phyloP scores from a whole-genome alignment of 2,797 vertebrate species.

The Tinamus major region DNA sequence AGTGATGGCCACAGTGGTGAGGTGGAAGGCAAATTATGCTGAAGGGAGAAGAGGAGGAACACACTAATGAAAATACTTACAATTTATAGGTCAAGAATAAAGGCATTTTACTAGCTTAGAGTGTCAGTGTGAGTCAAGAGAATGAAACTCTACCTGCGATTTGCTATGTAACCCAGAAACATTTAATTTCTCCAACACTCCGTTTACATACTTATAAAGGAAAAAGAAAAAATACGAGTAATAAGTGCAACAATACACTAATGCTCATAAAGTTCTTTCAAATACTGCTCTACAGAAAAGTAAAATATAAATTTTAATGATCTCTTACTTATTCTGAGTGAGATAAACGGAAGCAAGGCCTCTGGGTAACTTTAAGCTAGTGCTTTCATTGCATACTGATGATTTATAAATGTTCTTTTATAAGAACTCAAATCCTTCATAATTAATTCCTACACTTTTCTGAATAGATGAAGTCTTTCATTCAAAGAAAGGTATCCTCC shows the following conservation, averaged over 20 bases:
- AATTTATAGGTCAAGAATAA: not conserved
- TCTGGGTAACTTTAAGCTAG: conserved; percentile 18
- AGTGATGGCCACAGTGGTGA: not conserved
- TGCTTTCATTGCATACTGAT: conserved; percentile 21
- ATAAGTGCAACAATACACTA: conserved; percentile 29
- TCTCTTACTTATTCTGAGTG: conserved; percentile 38
- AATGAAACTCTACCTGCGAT: not conserved
- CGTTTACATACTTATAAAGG: not conserved
- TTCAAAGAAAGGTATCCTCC: not conserved
- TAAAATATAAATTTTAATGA: conserved; percentile 59
- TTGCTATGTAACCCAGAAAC: not conserved
- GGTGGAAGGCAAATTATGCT: not conserved
- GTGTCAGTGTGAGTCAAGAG: not conserved
- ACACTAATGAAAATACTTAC: not conserved
- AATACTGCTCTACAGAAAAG: conserved; percentile 39
- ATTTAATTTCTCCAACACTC: not conserved
- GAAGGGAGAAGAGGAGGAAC: fast-evolving
- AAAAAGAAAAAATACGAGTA: conserved; percentile 32
- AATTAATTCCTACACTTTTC: conserved; percentile 31
- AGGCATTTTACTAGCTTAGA: not conserved
- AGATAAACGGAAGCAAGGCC: conserved; percentile 59
- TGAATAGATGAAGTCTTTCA: not conserved
- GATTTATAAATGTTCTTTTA: conserved; percentile 37
- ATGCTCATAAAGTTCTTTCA: conserved; percentile 46
- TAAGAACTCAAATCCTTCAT: not conserved